These are phyloP conservation scores for Leptura quadrifasciata DNA, from an alignment of 2,888 invertebrate species.

Conservation along the genomic window DNA sequence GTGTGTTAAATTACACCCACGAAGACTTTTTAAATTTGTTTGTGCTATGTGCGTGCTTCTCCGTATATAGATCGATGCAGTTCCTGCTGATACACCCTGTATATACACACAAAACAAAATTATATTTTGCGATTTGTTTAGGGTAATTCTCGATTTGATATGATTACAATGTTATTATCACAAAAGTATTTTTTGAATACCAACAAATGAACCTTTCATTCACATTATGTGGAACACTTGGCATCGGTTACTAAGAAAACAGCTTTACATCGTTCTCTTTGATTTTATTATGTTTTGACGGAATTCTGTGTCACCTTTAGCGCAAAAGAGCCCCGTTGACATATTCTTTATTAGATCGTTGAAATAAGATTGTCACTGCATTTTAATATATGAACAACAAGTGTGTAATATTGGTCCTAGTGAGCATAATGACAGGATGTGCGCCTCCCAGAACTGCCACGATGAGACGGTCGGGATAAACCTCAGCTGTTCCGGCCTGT, in stretches of 20 bases:
- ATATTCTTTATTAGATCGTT: conserved; percentile 50
- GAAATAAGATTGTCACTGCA: conserved; percentile 51
- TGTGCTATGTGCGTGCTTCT: too few relatives aligned
- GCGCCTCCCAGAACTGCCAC: conserved; percentile 33
- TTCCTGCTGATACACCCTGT: too few relatives aligned
- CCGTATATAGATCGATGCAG: too few relatives aligned
- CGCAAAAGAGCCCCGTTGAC: conserved; percentile 48
- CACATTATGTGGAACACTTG: background rate
- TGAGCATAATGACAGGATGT: conserved; percentile 39
- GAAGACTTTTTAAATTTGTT: too few relatives aligned
- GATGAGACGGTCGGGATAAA: conserved; percentile 23
- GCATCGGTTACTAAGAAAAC: background rate
- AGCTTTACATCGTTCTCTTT: conserved; percentile 34
- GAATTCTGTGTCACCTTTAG: conserved; percentile 44
- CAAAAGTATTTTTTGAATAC: too few relatives aligned
- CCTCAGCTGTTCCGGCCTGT: conserved; percentile 33
- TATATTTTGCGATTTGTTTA: too few relatives aligned
- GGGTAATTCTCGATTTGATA: too few relatives aligned
- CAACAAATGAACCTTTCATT: too few relatives aligned
- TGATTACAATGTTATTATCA: too few relatives aligned
- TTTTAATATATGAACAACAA: conserved; percentile 55
- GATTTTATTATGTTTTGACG: conserved; percentile 47
- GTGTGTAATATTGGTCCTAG: conserved; percentile 49
- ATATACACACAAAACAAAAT: too few relatives aligned
- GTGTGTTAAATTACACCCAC: too few relatives aligned